Percentiles rank a stretch among this genome's conserved stretches.
Evolutionary conservation across 2,797 vertebrate species (phyloP).

Genomic region (Miichthys miiuy): DNA sequence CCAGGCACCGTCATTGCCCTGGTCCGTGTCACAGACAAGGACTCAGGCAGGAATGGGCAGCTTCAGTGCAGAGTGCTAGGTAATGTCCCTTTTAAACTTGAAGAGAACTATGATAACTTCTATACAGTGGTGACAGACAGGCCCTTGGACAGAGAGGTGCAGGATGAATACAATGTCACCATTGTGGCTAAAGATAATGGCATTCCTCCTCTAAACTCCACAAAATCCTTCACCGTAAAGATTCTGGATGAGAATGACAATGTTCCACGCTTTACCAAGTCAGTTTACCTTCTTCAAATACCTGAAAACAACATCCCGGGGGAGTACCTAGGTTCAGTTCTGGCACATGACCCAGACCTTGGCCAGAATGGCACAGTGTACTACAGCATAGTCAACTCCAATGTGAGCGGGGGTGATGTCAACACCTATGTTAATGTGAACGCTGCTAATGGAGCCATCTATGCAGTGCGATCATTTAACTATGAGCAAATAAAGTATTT

Average conservation of each 20-base stretch:
- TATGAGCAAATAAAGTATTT: conserved; percentile 99
- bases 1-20: conserved; percentile 97
- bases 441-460: conserved; percentile 97
- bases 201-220: conserved; percentile 94
- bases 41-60: conserved; percentile 96
- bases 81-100: conserved; percentile 94
- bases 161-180: conserved; percentile 98
- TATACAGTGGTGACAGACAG: conserved; percentile 97
- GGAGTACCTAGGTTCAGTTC: conserved; percentile 95
- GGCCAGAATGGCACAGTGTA: conserved; percentile 98
- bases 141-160: conserved; percentile 93
- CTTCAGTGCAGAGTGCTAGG: conserved; percentile 96
- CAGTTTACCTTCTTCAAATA: conserved; percentile 95
- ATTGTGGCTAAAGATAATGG: conserved; percentile 97
- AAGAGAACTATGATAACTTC: conserved; percentile 98
- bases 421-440: conserved; percentile 99
- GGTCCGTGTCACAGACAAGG: conserved; percentile 96
- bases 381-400: conserved; percentile 95
- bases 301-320: conserved; percentile 99
- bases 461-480: conserved; percentile 97
- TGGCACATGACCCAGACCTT: conserved; percentile 96
- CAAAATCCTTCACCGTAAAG: conserved; percentile 96
- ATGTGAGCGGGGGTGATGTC: conserved; percentile 96
- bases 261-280: conserved; percentile 95
- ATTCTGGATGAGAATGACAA: conserved; percentile 99